Percentiles rank a stretch among this genome's conserved stretches.
These are phyloP conservation scores for Steinernema feltiae DNA, from an alignment of 1,140 invertebrate genomes.

Conservation along the genomic window DNA sequence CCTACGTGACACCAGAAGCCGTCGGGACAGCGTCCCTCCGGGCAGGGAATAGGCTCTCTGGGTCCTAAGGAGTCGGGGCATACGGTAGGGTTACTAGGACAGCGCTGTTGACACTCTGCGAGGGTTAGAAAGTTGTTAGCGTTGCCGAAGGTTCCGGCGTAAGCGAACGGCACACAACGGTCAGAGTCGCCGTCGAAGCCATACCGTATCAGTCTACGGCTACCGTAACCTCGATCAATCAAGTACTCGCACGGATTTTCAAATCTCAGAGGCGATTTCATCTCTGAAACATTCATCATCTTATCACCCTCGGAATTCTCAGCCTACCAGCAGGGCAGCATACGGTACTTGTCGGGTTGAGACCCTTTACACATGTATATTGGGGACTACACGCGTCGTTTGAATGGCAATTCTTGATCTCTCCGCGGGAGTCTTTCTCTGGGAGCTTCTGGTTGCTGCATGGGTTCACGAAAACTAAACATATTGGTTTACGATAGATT, in stretches of 20 bases:
- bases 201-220: background rate
- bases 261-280: background rate
- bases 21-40: background rate
- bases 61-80: background rate
- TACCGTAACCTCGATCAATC: background rate
- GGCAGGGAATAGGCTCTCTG: background rate
- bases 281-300: too few relatives aligned
- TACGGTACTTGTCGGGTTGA: background rate
- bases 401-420: background rate
- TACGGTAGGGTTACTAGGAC: background rate
- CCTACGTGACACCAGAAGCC: background rate
- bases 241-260: background rate
- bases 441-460: background rate
- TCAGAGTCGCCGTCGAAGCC: background rate
- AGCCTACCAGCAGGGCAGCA: background rate
- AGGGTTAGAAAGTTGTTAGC: background rate
- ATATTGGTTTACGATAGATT: background rate
- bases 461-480: background rate
- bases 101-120: background rate
- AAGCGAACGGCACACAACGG: conserved; percentile 12
- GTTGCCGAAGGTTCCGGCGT: conserved; percentile 6
- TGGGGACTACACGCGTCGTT: background rate
- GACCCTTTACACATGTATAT: background rate
- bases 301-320: too few relatives aligned
- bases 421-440: background rate